These are phyloP conservation scores for Creontiades dilutus DNA, from an alignment of 2,888 invertebrate species.

Conservation along the genomic window DNA sequence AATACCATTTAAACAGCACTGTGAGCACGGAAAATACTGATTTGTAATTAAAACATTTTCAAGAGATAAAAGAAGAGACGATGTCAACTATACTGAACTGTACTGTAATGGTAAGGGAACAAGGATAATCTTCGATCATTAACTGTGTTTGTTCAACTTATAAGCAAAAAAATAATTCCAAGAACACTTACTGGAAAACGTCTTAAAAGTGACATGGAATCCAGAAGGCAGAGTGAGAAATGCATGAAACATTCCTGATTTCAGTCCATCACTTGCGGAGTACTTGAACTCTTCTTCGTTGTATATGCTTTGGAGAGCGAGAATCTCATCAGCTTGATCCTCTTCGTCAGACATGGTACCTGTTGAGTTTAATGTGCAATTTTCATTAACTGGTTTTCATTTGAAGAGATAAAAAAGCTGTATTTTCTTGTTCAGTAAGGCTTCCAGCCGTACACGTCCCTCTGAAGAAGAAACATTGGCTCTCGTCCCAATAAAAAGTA, in stretches of 20 bases:
- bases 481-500: no score
- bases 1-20: no score
- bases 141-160: neutral
- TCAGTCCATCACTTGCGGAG: conserved; percentile 76
- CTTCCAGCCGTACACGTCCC: no score
- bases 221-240: conserved; percentile 77
- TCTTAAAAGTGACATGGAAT: conserved; percentile 77
- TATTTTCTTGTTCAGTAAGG: no score
- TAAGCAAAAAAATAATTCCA: neutral
- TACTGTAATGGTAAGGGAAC: no score
- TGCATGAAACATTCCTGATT: conserved; percentile 77
- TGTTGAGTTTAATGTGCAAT: neutral
- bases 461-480: no score
- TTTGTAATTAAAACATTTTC: no score
- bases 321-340: conserved; percentile 79
- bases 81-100: no score
- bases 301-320: conserved; percentile 79
- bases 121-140: neutral
- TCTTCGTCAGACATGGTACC: conserved; percentile 77
- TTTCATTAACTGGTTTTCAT: no score
- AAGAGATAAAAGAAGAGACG: no score
- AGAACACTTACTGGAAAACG: neutral
- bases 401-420: no score
- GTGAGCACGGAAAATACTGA: no score
- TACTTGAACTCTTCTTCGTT: conserved; percentile 78